Percentiles rank a stretch among this genome's conserved stretches.
Evolutionary conservation across 2,888 invertebrate genomes (phyloP).

Genomic region (Phania funesta): DNA sequence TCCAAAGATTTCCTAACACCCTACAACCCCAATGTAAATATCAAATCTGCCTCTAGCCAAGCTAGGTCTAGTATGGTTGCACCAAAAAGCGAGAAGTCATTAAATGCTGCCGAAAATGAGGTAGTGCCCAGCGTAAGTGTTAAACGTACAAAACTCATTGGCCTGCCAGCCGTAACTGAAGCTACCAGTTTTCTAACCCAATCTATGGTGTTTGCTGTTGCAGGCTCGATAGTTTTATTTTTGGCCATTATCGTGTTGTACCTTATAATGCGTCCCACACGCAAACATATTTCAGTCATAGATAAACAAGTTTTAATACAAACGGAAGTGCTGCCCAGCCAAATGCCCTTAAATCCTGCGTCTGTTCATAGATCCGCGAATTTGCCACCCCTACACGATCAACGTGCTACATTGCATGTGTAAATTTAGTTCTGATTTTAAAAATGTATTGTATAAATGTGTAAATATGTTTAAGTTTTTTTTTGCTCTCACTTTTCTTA

Average conservation of each 20-base stretch:
- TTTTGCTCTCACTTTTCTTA: slow-evolving; percentile 40
- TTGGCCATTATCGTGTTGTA: slow-evolving; percentile 69
- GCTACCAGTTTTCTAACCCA: slow-evolving; percentile 64
- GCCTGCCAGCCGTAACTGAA: slow-evolving; percentile 35
- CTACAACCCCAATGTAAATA: slow-evolving; percentile 71
- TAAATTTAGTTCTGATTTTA: slow-evolving; percentile 66
- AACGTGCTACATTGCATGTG: slow-evolving; percentile 72
- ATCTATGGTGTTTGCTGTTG: slow-evolving; percentile 69
- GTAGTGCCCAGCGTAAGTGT: slow-evolving; percentile 63
- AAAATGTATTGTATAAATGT: slow-evolving; percentile 35
- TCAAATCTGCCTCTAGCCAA: slow-evolving; percentile 40
- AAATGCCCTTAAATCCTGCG: slow-evolving; percentile 63
- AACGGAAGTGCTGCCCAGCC: slow-evolving; percentile 71
- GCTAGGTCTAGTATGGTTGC: slow-evolving; percentile 11
- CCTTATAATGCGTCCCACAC: slow-evolving; percentile 68
- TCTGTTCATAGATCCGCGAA: slow-evolving; percentile 55
- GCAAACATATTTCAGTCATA: slow-evolving; percentile 67
- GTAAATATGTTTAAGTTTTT: slow-evolving; percentile 51
- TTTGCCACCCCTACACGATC: slow-evolving; percentile 55
- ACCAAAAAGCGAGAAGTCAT: neutral
- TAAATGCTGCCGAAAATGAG: slow-evolving; percentile 38
- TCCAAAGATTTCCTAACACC: slow-evolving; percentile 73
- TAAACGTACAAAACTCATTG: slow-evolving; percentile 69
- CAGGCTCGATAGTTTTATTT: slow-evolving; percentile 71
- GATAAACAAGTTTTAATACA: slow-evolving; percentile 72